Base-by-base conservation (phyloP, 2,888 invertebrate genomes). In the Eupithecia subfuscata region DNA sequence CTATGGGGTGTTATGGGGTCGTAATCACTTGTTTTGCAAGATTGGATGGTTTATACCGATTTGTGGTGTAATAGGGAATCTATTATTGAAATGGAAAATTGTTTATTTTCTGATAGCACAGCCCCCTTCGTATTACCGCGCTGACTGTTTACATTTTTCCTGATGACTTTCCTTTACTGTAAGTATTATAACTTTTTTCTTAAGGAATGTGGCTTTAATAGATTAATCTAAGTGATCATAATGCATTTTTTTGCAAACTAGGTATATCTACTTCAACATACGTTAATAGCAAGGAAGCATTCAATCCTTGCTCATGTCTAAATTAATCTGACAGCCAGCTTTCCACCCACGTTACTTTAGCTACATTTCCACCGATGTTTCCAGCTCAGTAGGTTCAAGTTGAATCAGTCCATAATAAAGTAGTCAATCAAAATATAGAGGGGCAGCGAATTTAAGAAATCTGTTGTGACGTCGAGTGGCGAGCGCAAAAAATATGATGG, bases 11-110 rank as follows among this genome's bases (percentile, higher is more conserved):
- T 65, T 70, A 64, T 69, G 79, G 81, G 81, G 80, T 76, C 74
- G 78, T 79, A 80, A 80, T 76, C 75, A 77, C 75, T 79, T 80
- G 81, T 82, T 82, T 76, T 72, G 76, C 69, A 70, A 75, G 75
- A 76, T 75, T 79, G 78, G 79, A 78, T 73, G 79, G 78, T 75
- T 80, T 78, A 74, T 74, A 75, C 71, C 75, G 80, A 77, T 77
- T 81, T 80, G 75, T 79, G 79, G 79, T 75, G 80, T 83, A 82
- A 83, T 82, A 81, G 83, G 79, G 82, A 82, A 82, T 82, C 77
- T 82, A 83, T 83, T 81, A 82, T 82, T 80, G 80, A 75, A 74
- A 79, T 79, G 79, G 70, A 74, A 75, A 81, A 80, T 82, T 80
- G 83, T 81, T 82, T 80, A 82, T 77, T 73, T 71, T 78, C 60